Percentiles rank a stretch among this genome's conserved stretches.
These are phyloP conservation scores for Ceratotherium simum DNA, from an alignment of 2,113 vertebrate species.

Conservation along the genomic window DNA sequence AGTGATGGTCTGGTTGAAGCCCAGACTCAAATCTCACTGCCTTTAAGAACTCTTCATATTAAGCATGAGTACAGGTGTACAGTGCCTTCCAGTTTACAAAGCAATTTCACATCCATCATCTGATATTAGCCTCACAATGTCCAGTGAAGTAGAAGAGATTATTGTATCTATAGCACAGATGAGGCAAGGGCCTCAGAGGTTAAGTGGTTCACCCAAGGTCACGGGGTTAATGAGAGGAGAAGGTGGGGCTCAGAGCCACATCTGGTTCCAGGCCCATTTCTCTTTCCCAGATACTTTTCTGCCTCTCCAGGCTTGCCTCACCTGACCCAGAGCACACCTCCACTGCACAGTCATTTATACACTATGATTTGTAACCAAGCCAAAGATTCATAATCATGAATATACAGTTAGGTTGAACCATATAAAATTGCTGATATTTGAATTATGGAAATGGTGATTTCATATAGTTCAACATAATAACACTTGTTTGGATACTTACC, in stretches of 20 bases:
- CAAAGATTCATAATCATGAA: neutral
- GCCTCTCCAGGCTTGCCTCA: neutral
- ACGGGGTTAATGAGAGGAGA: constrained; percentile 77
- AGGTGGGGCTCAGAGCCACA: constrained; percentile 54
- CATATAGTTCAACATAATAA: neutral
- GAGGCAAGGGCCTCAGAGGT: constrained; percentile 72
- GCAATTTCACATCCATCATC: constrained; percentile 67
- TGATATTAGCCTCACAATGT: constrained; percentile 71
- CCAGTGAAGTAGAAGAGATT: constrained; percentile 77
- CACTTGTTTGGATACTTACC: neutral
- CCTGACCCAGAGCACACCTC: constrained; percentile 23
- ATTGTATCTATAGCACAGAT: constrained; percentile 77
- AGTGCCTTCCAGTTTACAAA: constrained; percentile 59
- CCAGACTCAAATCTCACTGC: constrained; percentile 38
- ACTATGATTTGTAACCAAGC: neutral
- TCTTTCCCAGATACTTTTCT: constrained; percentile 52
- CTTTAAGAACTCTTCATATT: constrained; percentile 24
- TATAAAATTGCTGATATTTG: constrained; percentile 1
- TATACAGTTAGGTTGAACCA: neutral
- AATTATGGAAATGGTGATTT: constrained; percentile 48
- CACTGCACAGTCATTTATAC: neutral
- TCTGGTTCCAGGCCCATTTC: constrained; percentile 67
- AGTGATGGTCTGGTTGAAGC: constrained; percentile 8
- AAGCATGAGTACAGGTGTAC: neutral
- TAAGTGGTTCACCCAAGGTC: constrained; percentile 80